Base-by-base conservation (phyloP, 2,797 vertebrate genomes). In the Propithecus deckenii region DNA sequence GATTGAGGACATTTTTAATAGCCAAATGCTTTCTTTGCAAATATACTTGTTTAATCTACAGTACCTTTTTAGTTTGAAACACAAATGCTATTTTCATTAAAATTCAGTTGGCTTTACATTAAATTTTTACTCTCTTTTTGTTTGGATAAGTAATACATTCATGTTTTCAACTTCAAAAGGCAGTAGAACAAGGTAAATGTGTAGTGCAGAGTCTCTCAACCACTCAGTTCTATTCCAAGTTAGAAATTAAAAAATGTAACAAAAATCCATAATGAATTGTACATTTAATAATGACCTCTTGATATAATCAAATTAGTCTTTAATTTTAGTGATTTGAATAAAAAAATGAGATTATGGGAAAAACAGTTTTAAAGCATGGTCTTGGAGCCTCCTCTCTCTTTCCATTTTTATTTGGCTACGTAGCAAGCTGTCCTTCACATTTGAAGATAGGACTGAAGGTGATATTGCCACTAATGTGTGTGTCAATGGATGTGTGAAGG, bases 1-100 rank as follows among this genome's bases (percentile, higher is more conserved):
- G 63, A 96, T 81, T 50, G 86, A 96, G 98, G 86, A 97, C 0
- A 90, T 5, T 80, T 69, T 63, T 13, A 74, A 95, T 57, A 98
- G 86, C 55, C 50, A 93, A 74, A 9, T 22, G 14, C 25, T 59
- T 86, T 90, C 85, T 65, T 17, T 52, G 41, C 28, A 89, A 79
- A 81, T 41, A 85, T 1, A 72, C 22, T 41, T 48, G 18, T 61
- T 93, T 41, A 65, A 38, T 30, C 23, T 75, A 57, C 1, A 63
- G 23, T 32, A 41, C 25, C 30, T 86, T 87, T 85, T 71, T 41
- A 76, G 43, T 86, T 14, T 81, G 59, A 72, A 81, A 91, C 4
- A 75, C 11, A 41, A 91, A 61, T 3, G 11, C 41, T 69, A 38
- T 25, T 89, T 92, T 85, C 35, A 93, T n/a, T 67, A 59, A 89